Conservation (phyloP, 53 echinoderm and acorn worm species). For the Glandiceps talaboti region DNA sequence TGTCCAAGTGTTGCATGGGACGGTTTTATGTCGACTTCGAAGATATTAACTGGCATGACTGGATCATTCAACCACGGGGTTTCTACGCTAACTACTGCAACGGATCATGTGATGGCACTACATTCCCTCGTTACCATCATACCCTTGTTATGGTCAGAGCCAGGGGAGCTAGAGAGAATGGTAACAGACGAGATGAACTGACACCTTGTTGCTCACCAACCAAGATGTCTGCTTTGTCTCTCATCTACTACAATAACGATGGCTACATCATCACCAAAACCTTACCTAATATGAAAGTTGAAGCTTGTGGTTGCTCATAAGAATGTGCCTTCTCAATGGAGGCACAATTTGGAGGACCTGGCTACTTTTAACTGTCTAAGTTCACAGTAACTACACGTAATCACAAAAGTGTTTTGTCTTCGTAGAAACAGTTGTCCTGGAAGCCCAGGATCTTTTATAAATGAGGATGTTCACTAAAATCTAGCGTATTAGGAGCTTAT, state of each 20-base stretch:
- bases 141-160: constrained; percentile 25
- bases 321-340: no score
- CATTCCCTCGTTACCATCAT: constrained; percentile 25
- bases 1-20: constrained; percentile 30
- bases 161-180: background rate
- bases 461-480: no score
- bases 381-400: no score
- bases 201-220: constrained; percentile 31
- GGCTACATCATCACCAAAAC: constrained; percentile 22
- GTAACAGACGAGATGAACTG: constrained; percentile 18
- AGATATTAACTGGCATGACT: constrained; percentile 37
- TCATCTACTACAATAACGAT: constrained; percentile 27
- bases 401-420: no score
- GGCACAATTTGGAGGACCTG: no score
- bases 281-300: constrained; percentile 31
- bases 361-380: no score
- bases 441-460: no score
- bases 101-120: constrained; percentile 24
- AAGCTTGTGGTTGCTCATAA: constrained; percentile 37
- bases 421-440: no score
- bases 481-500: no score
- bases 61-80: constrained; percentile 24
- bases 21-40: constrained; percentile 19
- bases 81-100: constrained; percentile 40
- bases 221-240: constrained; percentile 11